A percentile compares a stretch with the other conserved stretches of the same genome.
phyloP scores from a whole-genome alignment of 2,888 invertebrate species.

The Athalia cordata region DNA sequence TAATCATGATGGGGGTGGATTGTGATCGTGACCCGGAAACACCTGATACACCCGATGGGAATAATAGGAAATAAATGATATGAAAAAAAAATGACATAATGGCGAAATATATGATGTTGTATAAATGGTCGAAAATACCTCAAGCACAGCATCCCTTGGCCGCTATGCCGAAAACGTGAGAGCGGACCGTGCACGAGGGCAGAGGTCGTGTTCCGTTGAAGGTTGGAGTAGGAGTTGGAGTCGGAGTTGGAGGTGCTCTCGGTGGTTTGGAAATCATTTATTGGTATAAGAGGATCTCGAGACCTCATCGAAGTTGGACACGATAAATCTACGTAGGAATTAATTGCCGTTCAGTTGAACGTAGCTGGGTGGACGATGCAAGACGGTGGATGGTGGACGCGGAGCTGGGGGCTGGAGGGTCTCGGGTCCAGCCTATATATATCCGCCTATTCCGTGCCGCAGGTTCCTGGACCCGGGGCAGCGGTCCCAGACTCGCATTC shows the following conservation, averaged over 20 bases:
- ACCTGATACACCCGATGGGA: too few species aligned
- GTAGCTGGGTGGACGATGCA: not conserved
- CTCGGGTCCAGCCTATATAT: constrained; percentile 48
- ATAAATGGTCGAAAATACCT: too few species aligned
- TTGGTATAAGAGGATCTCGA: constrained; percentile 27
- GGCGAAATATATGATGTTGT: too few species aligned
- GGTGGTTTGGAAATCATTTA: constrained; percentile 35
- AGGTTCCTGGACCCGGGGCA: constrained; percentile 43
- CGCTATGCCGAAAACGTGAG: not conserved
- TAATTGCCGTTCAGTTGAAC: constrained; percentile 68
- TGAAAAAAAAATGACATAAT: too few species aligned
- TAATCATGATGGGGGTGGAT: too few species aligned
- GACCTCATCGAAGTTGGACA: constrained; percentile 52
- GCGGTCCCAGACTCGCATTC: constrained; percentile 55
- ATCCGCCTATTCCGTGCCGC: constrained; percentile 39
- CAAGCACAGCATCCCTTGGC: not conserved
- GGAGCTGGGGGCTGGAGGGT: constrained; percentile 46
- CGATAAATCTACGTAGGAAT: constrained; percentile 71
- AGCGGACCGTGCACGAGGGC: not conserved
- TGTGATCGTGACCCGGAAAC: too few species aligned
- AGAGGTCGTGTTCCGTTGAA: not conserved
- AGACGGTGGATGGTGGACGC: constrained; percentile 22
- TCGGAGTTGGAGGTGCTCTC: too few species aligned
- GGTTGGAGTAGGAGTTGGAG: not conserved
- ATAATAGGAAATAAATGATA: too few species aligned